Conservation (phyloP, 2,888 invertebrate genomes). For the Phragmatobia fuliginosa region DNA sequence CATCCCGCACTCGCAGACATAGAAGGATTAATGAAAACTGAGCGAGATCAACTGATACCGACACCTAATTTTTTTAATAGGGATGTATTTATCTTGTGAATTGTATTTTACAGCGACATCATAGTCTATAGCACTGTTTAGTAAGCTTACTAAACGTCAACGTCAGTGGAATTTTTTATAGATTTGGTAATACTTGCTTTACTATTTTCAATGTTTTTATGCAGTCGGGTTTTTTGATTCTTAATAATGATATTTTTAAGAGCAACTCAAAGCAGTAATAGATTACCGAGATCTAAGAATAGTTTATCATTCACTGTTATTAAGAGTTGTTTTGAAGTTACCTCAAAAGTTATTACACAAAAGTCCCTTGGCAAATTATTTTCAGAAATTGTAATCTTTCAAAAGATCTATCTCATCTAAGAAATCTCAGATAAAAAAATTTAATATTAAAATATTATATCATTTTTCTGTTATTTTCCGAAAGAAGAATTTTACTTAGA, state of each 20-base stretch:
- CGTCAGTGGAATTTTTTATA: too few species aligned
- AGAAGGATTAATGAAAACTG: slow-evolving; percentile 23
- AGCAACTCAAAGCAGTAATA: too few species aligned
- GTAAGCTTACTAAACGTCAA: too few species aligned
- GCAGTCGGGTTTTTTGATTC: too few species aligned
- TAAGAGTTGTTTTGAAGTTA: too few species aligned
- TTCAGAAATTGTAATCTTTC: background rate
- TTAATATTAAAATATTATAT: background rate
- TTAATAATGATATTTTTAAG: too few species aligned
- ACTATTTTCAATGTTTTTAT: too few species aligned
- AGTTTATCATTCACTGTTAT: too few species aligned
- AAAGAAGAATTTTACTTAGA: background rate
- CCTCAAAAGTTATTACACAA: background rate
- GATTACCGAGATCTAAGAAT: too few species aligned
- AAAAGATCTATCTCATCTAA: background rate
- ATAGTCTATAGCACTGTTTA: too few species aligned
- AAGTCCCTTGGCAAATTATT: background rate
- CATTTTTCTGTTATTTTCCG: background rate
- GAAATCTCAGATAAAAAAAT: background rate
- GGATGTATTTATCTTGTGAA: background rate
- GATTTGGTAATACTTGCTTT: too few species aligned
- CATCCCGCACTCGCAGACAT: slow-evolving; percentile 15
- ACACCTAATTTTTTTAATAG: background rate
- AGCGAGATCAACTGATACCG: background rate
- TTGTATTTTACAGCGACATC: background rate